Conservation (phyloP, 2,113 vertebrate genomes). For the Zeus faber region DNA sequence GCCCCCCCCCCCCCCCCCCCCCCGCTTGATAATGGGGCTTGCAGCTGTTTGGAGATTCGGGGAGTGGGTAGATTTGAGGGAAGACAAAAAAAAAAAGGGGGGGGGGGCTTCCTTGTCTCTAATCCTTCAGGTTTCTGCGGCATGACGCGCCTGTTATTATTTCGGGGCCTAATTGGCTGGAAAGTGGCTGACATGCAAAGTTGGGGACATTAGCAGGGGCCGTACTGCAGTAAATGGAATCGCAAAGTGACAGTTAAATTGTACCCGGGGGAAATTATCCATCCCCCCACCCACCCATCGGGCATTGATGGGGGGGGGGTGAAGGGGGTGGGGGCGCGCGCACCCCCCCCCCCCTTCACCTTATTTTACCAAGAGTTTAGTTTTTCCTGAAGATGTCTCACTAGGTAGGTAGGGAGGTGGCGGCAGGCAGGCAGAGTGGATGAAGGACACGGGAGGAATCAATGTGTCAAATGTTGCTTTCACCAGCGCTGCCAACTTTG, state of each 20-base stretch:
- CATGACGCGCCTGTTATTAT: conserved; percentile 75
- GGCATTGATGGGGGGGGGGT: conserved; percentile 80
- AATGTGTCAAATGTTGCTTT: too few relatives aligned
- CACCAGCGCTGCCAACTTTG: too few relatives aligned
- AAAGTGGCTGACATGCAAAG: conserved; percentile 99
- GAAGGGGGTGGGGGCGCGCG: conserved; percentile 24
- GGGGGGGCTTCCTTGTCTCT: conserved; percentile 99
- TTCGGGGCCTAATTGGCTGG: conserved; percentile 97
- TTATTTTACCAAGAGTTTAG: too few relatives aligned
- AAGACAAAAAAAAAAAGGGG: too few relatives aligned
- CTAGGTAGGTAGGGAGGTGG: too few relatives aligned
- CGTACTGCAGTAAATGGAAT: conserved; percentile 95
- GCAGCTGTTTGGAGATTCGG: conserved; percentile 37
- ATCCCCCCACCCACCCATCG: too few relatives aligned
- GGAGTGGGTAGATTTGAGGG: conserved; percentile 81
- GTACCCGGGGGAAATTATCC: conserved; percentile 99
- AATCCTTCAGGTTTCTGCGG: conserved; percentile 98
- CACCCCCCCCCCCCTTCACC: too few relatives aligned
- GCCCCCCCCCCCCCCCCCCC: conserved; percentile 39
- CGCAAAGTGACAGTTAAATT: conserved; percentile 99
- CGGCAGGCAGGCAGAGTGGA: too few relatives aligned
- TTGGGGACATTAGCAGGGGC: conserved; percentile 94
- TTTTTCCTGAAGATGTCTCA: too few relatives aligned
- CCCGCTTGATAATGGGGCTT: conserved; percentile 92
- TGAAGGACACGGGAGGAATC: too few relatives aligned